These are phyloP conservation scores for Drosophila athabasca DNA, from an alignment of 1,140 invertebrate species.

Conservation along the genomic window DNA sequence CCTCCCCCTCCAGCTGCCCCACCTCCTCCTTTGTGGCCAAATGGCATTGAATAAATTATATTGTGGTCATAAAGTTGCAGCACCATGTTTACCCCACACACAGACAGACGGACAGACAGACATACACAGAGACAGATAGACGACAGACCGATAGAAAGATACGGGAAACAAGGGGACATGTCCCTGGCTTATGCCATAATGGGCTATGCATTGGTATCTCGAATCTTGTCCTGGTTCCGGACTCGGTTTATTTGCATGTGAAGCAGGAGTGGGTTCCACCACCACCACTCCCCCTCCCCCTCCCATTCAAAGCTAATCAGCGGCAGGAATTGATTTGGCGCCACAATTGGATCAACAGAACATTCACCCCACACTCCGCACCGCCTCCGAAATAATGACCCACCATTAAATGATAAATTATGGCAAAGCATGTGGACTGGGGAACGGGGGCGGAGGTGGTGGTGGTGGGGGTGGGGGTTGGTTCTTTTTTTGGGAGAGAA, in stretches of 20 bases:
- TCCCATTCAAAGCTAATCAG: slow-evolving; percentile 29
- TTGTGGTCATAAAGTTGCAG: slow-evolving; percentile 77
- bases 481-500: not conserved
- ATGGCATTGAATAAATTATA: slow-evolving; percentile 82
- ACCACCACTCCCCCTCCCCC: no score
- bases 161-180: not conserved
- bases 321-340: slow-evolving; percentile 34
- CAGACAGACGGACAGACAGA: slow-evolving; percentile 19
- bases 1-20: not conserved
- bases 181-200: slow-evolving; percentile 30
- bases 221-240: slow-evolving; percentile 15
- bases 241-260: slow-evolving; percentile 34
- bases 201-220: slow-evolving; percentile 2
- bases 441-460: not conserved
- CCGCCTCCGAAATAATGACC: slow-evolving; percentile 45
- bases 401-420: slow-evolving; percentile 72
- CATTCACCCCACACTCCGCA: slow-evolving; percentile 13
- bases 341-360: slow-evolving; percentile 35
- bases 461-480: not conserved
- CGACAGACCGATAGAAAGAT: no score
- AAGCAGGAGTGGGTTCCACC: not conserved
- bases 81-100: slow-evolving; percentile 62
- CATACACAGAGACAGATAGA: no score
- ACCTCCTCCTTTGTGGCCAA: slow-evolving; percentile 21
- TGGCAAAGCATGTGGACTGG: slow-evolving; percentile 29